Base-by-base conservation (phyloP, 2,797 vertebrate genomes). In the Tadarida brasiliensis region DNA sequence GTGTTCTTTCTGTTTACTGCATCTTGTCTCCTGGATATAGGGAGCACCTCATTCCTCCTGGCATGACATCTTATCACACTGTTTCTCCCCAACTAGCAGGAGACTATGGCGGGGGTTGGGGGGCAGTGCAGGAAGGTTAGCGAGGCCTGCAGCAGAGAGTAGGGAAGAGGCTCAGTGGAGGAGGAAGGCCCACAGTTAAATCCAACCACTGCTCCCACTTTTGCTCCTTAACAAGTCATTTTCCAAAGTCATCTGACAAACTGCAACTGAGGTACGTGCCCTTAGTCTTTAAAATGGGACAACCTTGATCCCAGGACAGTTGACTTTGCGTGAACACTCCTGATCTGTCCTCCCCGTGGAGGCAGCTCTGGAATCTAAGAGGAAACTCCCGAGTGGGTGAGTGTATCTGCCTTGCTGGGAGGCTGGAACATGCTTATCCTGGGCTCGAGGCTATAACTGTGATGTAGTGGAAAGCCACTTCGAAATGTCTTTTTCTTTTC, bases 371-470 rank as follows among this genome's bases (percentile, higher is more conserved):
- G 35, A 22, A 49, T 39, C 20, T 4, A 74, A 85, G 91, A 19
- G n/a, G 68, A 78, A 39, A 82, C 70, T 70, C 39, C 44, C 68
- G 57, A 33, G 0, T 35, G 71, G 61, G 11, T 15, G 19, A 85
- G 71, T 0, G 0, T 76, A 5, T 0, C 81, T 26, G 57, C 49
- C n/a, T 94, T 67, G 76, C 77, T 59, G 44, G 68, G 85, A 93
- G 87, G 57, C 59, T 54, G 83, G 51, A 19, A 22, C 11, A 1
- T 28, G 39, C 89, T 80, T 71, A 94, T 80, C 76, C 51, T 16
- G 56, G 74, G 17, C 76, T 76, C 17, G 3, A 87, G 80, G 33
- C 70, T 94, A 68, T 95, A 70, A 95, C 95, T 90, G 73, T 90
- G 94, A 96, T 90, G 93, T 91, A 95, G 54, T 59, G 30, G 61